Evolutionary conservation across 2,888 invertebrate genomes (phyloP).

Genomic region (Andrena bucephala): DNA sequence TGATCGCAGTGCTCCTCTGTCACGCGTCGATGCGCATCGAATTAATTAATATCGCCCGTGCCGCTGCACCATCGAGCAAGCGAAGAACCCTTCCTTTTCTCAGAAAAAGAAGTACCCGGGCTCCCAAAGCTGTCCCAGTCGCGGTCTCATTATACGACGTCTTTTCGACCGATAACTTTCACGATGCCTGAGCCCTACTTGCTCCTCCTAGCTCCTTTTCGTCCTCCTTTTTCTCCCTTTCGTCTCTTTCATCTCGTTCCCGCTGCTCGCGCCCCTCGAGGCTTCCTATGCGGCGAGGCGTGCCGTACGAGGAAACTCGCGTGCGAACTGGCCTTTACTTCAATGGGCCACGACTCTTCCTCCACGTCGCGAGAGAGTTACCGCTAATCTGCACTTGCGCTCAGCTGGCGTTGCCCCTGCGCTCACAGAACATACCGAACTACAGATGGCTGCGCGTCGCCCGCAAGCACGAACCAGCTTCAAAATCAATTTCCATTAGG

Average conservation of each 20-base stretch:
- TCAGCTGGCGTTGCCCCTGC: slow-evolving; percentile 65
- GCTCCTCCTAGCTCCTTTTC: neutral
- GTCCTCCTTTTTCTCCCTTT: slow-evolving; percentile 12
- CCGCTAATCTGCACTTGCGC: slow-evolving; percentile 76
- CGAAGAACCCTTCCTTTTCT: slow-evolving; percentile 30
- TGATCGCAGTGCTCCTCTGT: slow-evolving; percentile 41
- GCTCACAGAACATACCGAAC: slow-evolving; percentile 44
- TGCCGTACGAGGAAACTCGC: slow-evolving; percentile 57
- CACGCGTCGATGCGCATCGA: slow-evolving; percentile 54
- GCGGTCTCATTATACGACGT: slow-evolving; percentile 55
- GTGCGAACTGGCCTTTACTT: slow-evolving; percentile 71
- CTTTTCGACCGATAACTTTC: slow-evolving; percentile 61
- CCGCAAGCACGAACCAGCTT: slow-evolving; percentile 31
- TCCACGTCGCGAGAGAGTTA: slow-evolving; percentile 69
- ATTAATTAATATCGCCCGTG: slow-evolving; percentile 61
- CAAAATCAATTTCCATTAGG: neutral
- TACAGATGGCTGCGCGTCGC: slow-evolving; percentile 35
- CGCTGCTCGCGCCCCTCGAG: slow-evolving; percentile 3
- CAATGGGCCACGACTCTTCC: slow-evolving; percentile 70
- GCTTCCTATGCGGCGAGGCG: slow-evolving; percentile 15
- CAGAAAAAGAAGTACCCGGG: slow-evolving; percentile 13
- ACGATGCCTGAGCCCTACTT: slow-evolving; percentile 31
- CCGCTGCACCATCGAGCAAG: slow-evolving; percentile 32
- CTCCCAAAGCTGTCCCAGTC: neutral
- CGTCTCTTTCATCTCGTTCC: neutral